Evolutionary conservation across 2,113 vertebrate genomes (phyloP).

Genomic region (Leucosticte australis): DNA sequence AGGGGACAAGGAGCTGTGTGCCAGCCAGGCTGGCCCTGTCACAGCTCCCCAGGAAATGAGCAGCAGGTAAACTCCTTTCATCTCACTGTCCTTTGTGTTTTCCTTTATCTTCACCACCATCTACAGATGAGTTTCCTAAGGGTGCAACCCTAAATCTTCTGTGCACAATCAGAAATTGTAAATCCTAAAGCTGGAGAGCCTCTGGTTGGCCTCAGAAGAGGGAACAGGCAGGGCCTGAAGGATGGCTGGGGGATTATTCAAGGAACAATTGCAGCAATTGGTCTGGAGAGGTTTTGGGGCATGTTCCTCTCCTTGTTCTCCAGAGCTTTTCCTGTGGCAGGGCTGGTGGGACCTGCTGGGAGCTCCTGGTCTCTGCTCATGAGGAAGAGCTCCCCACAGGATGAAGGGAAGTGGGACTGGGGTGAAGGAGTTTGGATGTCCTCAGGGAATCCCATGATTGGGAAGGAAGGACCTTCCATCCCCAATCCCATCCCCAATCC

Average conservation of each 20-base stretch:
- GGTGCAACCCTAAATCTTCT: constrained; percentile 40
- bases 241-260: constrained; percentile 52
- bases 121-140: constrained; percentile 63
- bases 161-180: constrained; percentile 28
- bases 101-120: constrained; percentile 59
- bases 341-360: not conserved
- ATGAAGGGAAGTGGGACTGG: not conserved
- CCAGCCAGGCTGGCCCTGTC: constrained; percentile 41
- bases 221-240: constrained; percentile 35
- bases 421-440: not conserved
- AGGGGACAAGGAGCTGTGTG: not conserved
- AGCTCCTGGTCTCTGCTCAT: not conserved
- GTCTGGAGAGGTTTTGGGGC: constrained; percentile 59
- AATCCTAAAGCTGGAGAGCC: constrained; percentile 50
- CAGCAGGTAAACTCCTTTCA: constrained; percentile 60
- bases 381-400: not conserved
- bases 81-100: constrained; percentile 62
- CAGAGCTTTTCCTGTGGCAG: constrained; percentile 32
- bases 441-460: not conserved
- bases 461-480: not conserved
- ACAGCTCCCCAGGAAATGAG: constrained; percentile 55
- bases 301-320: constrained; percentile 14
- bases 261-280: constrained; percentile 55
- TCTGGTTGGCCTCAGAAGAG: constrained; percentile 24
- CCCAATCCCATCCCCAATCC: no score